Conservation (phyloP, 1,140 invertebrate species). For the Agrypnia vestita region DNA sequence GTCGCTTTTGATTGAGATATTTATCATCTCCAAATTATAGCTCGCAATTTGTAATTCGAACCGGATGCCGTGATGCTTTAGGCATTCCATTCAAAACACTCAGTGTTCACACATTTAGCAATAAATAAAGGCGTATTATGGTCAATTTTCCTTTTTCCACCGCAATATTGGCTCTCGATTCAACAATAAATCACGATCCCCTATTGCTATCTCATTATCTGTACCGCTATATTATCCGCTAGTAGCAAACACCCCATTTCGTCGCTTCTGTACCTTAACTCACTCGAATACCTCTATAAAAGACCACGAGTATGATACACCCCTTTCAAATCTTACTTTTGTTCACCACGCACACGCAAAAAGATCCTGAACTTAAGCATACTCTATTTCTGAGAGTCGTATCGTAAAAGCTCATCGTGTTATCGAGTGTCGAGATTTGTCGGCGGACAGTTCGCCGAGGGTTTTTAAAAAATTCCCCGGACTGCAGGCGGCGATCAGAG, state of each 20-base stretch:
- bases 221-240: not conserved
- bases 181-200: slow-evolving; percentile 7
- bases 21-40: slow-evolving; percentile 18
- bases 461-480: no score
- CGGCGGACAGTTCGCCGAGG: not conserved
- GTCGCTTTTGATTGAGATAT: slow-evolving; percentile 23
- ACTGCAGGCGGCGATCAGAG: not conserved
- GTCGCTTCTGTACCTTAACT: not conserved
- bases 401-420: not conserved
- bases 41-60: not conserved
- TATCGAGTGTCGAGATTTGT: slow-evolving; percentile 26
- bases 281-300: not conserved
- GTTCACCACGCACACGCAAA: no score
- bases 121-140: not conserved
- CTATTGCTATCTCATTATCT: not conserved
- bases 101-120: not conserved
- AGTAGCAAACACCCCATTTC: slow-evolving; percentile 20
- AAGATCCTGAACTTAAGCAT: no score
- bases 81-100: not conserved
- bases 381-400: not conserved
- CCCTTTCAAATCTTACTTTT: no score
- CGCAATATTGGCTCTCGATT: not conserved
- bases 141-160: not conserved
- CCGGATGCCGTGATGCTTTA: not conserved
- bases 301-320: no score